A percentile compares a stretch with the other conserved stretches of the same genome.
Evolutionary conservation across 2,888 invertebrate species (phyloP).

Genomic region (Drosophila subquinaria): DNA sequence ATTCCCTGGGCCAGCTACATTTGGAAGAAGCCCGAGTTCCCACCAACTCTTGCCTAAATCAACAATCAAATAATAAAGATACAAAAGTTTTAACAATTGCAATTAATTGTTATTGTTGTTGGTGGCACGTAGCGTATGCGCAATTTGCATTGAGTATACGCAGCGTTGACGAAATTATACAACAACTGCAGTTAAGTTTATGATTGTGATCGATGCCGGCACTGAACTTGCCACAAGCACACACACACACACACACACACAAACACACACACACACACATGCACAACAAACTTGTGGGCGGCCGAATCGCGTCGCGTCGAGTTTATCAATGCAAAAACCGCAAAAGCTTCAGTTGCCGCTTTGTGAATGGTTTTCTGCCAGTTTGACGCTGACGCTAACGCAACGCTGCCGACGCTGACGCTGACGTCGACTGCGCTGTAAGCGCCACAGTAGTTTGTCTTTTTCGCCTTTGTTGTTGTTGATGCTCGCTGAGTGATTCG

Average conservation of each 20-base stretch:
- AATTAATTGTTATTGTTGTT: conserved; percentile 24
- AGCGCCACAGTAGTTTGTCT: conserved; percentile 38
- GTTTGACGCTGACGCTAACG: conserved; percentile 1
- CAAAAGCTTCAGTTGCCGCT: conserved; percentile 31
- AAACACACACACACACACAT: conserved; percentile 5
- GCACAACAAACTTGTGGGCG: conserved; percentile 17
- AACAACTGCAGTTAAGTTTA: conserved; percentile 22
- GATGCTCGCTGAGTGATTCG: conserved; percentile 46
- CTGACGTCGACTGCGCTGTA: conserved; percentile 18
- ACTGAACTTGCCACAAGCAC: conserved; percentile 66
- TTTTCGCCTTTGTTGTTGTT: conserved; percentile 26
- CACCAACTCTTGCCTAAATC: conserved; percentile 78
- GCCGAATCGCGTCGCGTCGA: conserved; percentile 28
- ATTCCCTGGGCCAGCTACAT: conserved; percentile 83
- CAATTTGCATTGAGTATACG: conserved; percentile 43
- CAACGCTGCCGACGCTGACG: conserved; percentile 5
- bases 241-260: conserved; percentile 1
- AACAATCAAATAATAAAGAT: conserved; percentile 17
- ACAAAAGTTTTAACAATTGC: conserved; percentile 39
- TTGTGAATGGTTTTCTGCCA: conserved; percentile 14
- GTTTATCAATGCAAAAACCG: conserved; percentile 68
- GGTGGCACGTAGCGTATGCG: conserved; percentile 34
- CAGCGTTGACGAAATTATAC: conserved; percentile 33
- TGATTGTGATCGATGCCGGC: conserved; percentile 56
- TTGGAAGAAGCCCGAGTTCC: conserved; percentile 82